Conservation (phyloP, 2,888 invertebrate genomes). For the Synergus gifuensis region DNA sequence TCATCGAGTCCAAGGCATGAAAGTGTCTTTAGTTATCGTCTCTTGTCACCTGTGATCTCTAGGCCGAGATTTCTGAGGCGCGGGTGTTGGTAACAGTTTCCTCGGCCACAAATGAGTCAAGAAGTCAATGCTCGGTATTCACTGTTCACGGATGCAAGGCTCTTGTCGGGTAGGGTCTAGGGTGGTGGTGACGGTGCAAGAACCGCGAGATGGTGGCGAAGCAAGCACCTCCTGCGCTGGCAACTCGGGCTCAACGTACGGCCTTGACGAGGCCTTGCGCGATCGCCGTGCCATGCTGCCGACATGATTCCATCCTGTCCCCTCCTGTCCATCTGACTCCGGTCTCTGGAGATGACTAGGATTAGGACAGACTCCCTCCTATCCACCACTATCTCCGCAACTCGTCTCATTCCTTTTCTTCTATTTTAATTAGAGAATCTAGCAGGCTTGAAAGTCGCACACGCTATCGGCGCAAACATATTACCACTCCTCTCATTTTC, state of each 20-base stretch:
- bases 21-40: neutral
- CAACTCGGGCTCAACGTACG: constrained; percentile 74
- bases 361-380: constrained; percentile 11
- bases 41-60: constrained; percentile 12
- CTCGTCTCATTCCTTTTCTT: neutral
- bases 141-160: constrained; percentile 45
- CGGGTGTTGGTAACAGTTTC: constrained; percentile 7
- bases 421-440: constrained; percentile 24
- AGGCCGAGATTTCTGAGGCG: constrained; percentile 49
- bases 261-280: constrained; percentile 77
- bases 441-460: neutral
- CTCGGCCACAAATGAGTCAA: constrained; percentile 73
- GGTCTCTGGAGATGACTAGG: constrained; percentile 33
- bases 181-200: constrained; percentile 59
- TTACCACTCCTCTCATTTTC: constrained; percentile 25
- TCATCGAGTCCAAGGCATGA: neutral
- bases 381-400: neutral
- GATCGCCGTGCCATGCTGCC: constrained; percentile 65
- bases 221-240: constrained; percentile 60
- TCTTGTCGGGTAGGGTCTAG: constrained; percentile 12
- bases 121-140: constrained; percentile 60
- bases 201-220: constrained; percentile 56
- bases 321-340: constrained; percentile 36
- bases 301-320: constrained; percentile 72
- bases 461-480: constrained; percentile 26